These are phyloP conservation scores for Limanda limanda DNA, from an alignment of 2,113 vertebrate genomes.

Conservation along the genomic window DNA sequence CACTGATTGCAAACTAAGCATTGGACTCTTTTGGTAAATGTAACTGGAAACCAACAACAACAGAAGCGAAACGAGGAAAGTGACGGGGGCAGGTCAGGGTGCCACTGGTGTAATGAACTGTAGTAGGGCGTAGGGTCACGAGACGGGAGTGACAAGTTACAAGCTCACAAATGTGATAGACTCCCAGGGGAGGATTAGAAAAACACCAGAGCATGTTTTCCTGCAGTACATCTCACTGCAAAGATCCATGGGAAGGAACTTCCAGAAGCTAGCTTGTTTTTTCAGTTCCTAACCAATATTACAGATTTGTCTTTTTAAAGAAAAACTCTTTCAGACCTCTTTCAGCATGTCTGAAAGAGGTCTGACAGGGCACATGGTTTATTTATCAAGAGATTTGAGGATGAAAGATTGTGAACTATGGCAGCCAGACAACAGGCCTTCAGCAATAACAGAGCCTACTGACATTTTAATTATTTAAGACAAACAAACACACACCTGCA, in stretches of 20 bases:
- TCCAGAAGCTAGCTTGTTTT: conserved; percentile 47
- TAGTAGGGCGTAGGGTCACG: conserved; percentile 56
- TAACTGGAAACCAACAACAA: conserved; percentile 69
- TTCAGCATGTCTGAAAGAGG: conserved; percentile 18
- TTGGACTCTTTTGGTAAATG: conserved; percentile 45
- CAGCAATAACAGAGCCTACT: conserved; percentile 28
- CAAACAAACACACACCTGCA: conserved; percentile 68
- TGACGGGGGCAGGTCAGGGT: conserved; percentile 56
- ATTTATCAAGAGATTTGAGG: conserved; percentile 57
- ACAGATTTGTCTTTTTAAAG: background rate
- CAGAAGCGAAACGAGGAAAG: conserved; percentile 43
- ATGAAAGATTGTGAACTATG: conserved; percentile 27
- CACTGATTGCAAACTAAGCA: conserved; percentile 68
- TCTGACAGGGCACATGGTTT: conserved; percentile 28
- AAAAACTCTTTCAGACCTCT: too few species aligned
- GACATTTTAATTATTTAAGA: conserved; percentile 74
- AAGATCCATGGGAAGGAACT: conserved; percentile 69
- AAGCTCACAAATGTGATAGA: conserved; percentile 60
- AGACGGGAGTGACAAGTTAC: conserved; percentile 60
- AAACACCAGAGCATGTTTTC: conserved; percentile 75
- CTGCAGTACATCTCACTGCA: conserved; percentile 64
- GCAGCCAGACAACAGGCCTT: conserved; percentile 37
- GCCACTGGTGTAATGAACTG: conserved; percentile 57
- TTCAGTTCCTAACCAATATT: conserved; percentile 39
- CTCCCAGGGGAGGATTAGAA: conserved; percentile 71